Evolutionary conservation across 2,797 vertebrate species (phyloP).

Genomic region (Oryzias sinensis): DNA sequence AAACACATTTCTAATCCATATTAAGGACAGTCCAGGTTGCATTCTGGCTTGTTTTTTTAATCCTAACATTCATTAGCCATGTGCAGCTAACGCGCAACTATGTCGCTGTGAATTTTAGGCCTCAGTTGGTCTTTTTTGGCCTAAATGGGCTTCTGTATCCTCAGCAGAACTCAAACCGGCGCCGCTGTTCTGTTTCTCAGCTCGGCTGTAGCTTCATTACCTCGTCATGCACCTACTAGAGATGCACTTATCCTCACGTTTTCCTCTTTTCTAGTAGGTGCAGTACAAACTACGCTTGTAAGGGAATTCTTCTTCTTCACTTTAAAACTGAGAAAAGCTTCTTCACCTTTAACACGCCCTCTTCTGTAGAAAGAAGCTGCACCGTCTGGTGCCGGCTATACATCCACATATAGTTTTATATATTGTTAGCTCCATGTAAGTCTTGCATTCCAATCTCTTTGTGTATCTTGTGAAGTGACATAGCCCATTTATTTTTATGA

Average conservation of each 20-base stretch:
- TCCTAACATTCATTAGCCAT: too few relatives aligned
- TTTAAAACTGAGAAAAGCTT: constrained; percentile 53
- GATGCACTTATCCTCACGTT: constrained; percentile 78
- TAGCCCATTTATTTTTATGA: constrained; percentile 75
- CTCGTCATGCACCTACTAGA: constrained; percentile 73
- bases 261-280: constrained; percentile 70
- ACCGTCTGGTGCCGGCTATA: constrained; percentile 58
- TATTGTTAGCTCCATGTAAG: constrained; percentile 80
- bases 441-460: constrained; percentile 84
- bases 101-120: too few relatives aligned
- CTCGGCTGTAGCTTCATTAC: constrained; percentile 62
- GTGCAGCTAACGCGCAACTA: too few relatives aligned
- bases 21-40: too few relatives aligned
- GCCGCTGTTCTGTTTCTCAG: constrained; percentile 27
- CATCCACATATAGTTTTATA: constrained; percentile 76
- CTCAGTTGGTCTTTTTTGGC: too few relatives aligned
- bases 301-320: constrained; percentile 69
- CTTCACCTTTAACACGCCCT: constrained; percentile 46
- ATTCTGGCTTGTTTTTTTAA: too few relatives aligned
- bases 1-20: too few relatives aligned
- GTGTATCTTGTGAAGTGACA: constrained; percentile 77
- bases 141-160: too few relatives aligned
- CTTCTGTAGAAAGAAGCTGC: constrained; percentile 63
- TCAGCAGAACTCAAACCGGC: not conserved
- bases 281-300: constrained; percentile 61